Base-by-base conservation (phyloP, 2,888 invertebrate genomes). In the Caenorhabditis japonica region DNA sequence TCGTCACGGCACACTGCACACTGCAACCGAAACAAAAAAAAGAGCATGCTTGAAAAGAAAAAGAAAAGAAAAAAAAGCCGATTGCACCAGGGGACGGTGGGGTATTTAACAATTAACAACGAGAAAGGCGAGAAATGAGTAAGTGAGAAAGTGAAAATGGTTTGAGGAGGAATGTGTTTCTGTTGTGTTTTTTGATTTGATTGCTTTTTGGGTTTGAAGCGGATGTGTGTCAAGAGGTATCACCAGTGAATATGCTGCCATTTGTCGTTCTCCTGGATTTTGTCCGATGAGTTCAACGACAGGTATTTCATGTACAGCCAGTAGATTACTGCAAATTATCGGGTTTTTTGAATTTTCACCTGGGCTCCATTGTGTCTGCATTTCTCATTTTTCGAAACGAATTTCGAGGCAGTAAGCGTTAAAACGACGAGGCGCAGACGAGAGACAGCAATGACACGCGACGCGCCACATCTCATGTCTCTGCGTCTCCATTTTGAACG, bases 301-400 rank as follows among this genome's bases (percentile, higher is more conserved):
- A 83, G 71, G 27, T 80, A 76, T 17, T 72, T 76, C 79, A 83
- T 76, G 34, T 75, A 78, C 38, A 78, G 70, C 83, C 83, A 83
- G 60, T 83, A 83, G 56, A 73, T 59, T 17, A 83, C 83, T 83
- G 80, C 38, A 81, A 72, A 15, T 23, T 15, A 10, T 36, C 4
- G 4, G 34, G 12, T 47, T 43, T 43, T 49, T 44, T 46, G 25
- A 23, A 17, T 36, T n/a, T n/a, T n/a, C n/a, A n/a, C n/a, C n/a
- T n/a, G n/a, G n/a, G n/a, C n/a, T n/a, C n/a, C n/a, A n/a, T n/a
- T n/a, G n/a, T n/a, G n/a, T n/a, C n/a, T n/a, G n/a, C n/a, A n/a
- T n/a, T n/a, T n/a, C n/a, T n/a, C n/a, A n/a, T n/a, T n/a, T n/a
- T n/a, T n/a, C n/a, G n/a, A n/a, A n/a, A n/a, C n/a, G n/a, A n/a